Evolutionary conservation across 1,140 invertebrate genomes (phyloP).

Genomic region (Anoplophora glabripennis): DNA sequence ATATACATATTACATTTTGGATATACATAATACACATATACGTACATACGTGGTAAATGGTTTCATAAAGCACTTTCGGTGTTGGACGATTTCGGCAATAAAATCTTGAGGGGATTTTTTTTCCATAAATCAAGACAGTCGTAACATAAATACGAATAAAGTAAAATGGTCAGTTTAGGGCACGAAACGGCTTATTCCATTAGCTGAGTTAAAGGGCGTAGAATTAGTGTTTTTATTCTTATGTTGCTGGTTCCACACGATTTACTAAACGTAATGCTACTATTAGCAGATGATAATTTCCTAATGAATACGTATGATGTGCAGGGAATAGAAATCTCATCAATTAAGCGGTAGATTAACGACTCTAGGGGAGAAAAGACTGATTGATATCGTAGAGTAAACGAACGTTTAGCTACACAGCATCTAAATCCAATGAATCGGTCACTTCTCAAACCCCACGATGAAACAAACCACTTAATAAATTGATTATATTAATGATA

Average conservation of each 20-base stretch:
- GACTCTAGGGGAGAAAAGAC: slow-evolving; percentile 37
- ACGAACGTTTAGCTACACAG: slow-evolving; percentile 18
- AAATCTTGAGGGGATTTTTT: slow-evolving; percentile 12
- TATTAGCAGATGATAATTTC: slow-evolving; percentile 48
- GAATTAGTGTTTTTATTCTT: slow-evolving; percentile 35
- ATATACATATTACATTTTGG: no score
- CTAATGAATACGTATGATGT: slow-evolving; percentile 48
- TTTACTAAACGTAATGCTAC: slow-evolving; percentile 40
- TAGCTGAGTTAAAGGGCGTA: slow-evolving; percentile 19
- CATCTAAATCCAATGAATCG: slow-evolving; percentile 20
- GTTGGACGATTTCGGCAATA: background rate
- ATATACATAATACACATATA: no score
- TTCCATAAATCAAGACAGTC: slow-evolving; percentile 16
- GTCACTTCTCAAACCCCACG: slow-evolving; percentile 14
- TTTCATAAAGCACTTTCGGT: no score
- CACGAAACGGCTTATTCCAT: slow-evolving; percentile 22
- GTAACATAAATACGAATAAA: slow-evolving; percentile 29
- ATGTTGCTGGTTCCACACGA: slow-evolving; percentile 40
- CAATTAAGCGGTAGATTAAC: slow-evolving; percentile 47
- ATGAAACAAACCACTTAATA: slow-evolving; percentile 37
- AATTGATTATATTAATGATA: slow-evolving; percentile 33
- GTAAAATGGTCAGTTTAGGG: slow-evolving; percentile 26
- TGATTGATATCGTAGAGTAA: slow-evolving; percentile 41
- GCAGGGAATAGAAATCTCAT: slow-evolving; percentile 32
- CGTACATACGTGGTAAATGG: no score